A percentile compares a stretch with the other conserved stretches of the same genome.
Evolutionary conservation across 2,888 invertebrate species (phyloP).

Genomic region (Synanthedon myopaeformis): DNA sequence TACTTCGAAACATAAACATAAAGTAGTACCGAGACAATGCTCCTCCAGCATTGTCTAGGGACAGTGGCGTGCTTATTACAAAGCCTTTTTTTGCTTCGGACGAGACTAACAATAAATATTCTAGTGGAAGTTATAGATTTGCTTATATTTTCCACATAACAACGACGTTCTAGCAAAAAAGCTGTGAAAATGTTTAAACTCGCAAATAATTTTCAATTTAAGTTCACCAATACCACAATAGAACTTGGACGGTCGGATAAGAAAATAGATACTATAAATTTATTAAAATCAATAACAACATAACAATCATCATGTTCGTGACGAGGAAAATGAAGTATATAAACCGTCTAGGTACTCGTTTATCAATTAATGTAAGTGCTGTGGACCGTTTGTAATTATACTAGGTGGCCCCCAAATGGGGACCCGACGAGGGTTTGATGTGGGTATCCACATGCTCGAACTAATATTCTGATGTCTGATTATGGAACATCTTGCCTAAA

Average conservation of each 20-base stretch:
- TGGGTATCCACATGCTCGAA: slow-evolving; percentile 12
- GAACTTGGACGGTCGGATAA: no score
- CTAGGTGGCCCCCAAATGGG: slow-evolving; percentile 13
- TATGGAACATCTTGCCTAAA: neutral
- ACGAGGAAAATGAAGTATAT: neutral
- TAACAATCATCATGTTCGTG: neutral
- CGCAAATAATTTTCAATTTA: no score
- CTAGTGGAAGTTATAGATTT: no score
- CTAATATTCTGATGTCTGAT: neutral
- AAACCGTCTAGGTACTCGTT: neutral
- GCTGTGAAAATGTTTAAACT: no score
- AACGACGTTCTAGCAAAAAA: no score
- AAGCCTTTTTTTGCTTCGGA: no score
- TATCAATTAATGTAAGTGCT: neutral
- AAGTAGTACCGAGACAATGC: no score
- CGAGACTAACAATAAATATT: no score
- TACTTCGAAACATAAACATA: no score
- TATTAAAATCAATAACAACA: neutral
- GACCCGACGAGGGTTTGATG: slow-evolving; percentile 33
- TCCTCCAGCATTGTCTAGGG: neutral
- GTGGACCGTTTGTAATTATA: slow-evolving; percentile 6
- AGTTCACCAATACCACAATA: no score
- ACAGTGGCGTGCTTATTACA: neutral
- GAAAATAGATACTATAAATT: neutral
- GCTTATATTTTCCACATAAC: no score